Evolutionary conservation across 2,797 vertebrate species (phyloP).

Genomic region (Chelonia mydas): DNA sequence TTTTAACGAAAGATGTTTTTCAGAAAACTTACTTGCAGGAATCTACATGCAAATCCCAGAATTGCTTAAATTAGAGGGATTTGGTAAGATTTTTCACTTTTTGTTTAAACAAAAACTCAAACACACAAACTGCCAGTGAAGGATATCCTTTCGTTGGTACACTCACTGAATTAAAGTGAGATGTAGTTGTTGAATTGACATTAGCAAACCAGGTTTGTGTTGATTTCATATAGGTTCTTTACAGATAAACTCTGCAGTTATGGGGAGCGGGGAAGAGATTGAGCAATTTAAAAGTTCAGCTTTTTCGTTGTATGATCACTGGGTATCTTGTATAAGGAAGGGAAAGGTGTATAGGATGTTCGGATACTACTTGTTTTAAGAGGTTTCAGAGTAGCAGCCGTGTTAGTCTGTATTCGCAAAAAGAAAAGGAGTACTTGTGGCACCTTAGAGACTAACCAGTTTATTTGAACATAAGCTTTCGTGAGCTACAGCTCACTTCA

Average conservation of each 20-base stretch:
- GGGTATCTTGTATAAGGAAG: background rate
- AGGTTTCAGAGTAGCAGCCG: too few relatives aligned
- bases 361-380: background rate
- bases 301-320: background rate
- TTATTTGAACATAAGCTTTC: too few relatives aligned
- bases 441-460: too few relatives aligned
- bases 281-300: background rate
- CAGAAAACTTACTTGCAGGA: background rate
- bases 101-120: background rate
- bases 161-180: background rate
- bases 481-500: too few relatives aligned
- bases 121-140: background rate
- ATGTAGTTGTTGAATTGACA: background rate
- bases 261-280: background rate
- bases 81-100: background rate
- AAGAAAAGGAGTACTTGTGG: too few relatives aligned
- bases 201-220: background rate
- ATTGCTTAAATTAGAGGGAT: background rate
- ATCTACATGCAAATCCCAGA: background rate
- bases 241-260: background rate
- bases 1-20: slow-evolving; percentile 1
- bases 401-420: too few relatives aligned
- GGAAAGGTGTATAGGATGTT: background rate
- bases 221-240: background rate
- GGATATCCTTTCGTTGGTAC: background rate